These are phyloP conservation scores for Caenorhabditis afra DNA, from an alignment of 2,888 invertebrate genomes.

Conservation along the genomic window DNA sequence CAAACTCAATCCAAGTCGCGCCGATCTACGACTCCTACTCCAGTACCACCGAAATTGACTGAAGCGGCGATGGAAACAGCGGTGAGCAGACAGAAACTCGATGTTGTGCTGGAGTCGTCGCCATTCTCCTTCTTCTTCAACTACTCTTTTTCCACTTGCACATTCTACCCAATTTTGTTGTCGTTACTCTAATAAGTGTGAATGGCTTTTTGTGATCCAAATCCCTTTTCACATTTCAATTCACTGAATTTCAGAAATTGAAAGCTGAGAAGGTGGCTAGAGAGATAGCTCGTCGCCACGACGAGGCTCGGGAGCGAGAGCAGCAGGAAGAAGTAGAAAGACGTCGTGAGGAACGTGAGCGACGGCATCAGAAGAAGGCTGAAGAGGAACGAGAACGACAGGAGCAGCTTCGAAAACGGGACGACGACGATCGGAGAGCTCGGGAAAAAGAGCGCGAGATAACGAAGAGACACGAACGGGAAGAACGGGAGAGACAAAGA, in stretches of 20 bases:
- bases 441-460: conserved; percentile 38
- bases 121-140: not conserved
- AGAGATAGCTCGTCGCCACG: conserved; percentile 23
- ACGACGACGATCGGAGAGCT: conserved; percentile 50
- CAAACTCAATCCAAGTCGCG: conserved; percentile 1
- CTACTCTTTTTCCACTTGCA: not conserved
- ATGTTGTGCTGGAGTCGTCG: conserved; percentile 8
- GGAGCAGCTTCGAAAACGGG: conserved; percentile 2
- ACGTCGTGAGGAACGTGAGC: conserved; percentile 36
- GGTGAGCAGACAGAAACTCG: conserved; percentile 9
- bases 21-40: not conserved
- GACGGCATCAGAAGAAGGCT: conserved; percentile 1
- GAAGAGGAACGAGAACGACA: conserved; percentile 25
- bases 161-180: not conserved
- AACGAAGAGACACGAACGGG: conserved; percentile 15
- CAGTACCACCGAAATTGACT: not conserved
- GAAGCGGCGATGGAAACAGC: conserved; percentile 22
- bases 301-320: conserved; percentile 10
- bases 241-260: conserved; percentile 17
- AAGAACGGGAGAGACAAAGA: conserved; percentile 7
- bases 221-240: not conserved
- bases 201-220: not conserved
- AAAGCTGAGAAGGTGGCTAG: conserved; percentile 22
- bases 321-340: conserved; percentile 19
- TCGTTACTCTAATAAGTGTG: not conserved